These are phyloP conservation scores for Sciurus carolinensis DNA, from an alignment of 2,797 vertebrate species.

Conservation along the genomic window DNA sequence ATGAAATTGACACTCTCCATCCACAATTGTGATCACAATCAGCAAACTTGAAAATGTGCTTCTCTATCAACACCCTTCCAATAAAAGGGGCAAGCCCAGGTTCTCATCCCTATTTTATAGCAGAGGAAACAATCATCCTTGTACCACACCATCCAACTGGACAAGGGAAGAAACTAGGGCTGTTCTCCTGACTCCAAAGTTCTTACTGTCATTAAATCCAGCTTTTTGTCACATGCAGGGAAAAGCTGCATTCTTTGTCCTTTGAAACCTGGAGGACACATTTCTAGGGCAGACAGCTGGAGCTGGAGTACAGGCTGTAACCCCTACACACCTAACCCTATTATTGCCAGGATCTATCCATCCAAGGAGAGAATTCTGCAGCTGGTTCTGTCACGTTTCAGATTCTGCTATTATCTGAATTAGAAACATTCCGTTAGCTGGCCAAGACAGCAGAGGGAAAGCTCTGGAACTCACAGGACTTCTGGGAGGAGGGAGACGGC, in stretches of 20 bases:
- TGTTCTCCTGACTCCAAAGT: background rate
- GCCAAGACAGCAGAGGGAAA: background rate
- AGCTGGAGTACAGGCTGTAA: background rate
- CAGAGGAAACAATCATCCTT: background rate
- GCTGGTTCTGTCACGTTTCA: background rate
- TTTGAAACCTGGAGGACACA: background rate
- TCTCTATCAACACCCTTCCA: background rate
- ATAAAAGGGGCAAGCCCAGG: background rate
- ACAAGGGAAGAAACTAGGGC: background rate
- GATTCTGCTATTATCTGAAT: slow-evolving; percentile 8
- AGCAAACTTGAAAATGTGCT: background rate
- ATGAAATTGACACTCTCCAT: background rate
- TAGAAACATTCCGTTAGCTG: background rate
- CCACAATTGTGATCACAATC: background rate
- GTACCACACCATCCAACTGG: rapidly evolving
- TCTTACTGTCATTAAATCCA: background rate
- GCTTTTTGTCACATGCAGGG: background rate
- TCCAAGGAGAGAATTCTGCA: slow-evolving; percentile 7
- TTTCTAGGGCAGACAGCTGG: background rate
- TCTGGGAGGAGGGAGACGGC: background rate
- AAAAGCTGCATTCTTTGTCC: background rate
- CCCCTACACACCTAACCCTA: background rate
- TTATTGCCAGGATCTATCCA: background rate
- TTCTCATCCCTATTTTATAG: background rate
- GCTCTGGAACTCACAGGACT: background rate